Percentiles rank a stretch among this genome's conserved stretches.
Evolutionary conservation across 1,140 invertebrate species (phyloP).

Genomic region (Octopus sinensis): DNA sequence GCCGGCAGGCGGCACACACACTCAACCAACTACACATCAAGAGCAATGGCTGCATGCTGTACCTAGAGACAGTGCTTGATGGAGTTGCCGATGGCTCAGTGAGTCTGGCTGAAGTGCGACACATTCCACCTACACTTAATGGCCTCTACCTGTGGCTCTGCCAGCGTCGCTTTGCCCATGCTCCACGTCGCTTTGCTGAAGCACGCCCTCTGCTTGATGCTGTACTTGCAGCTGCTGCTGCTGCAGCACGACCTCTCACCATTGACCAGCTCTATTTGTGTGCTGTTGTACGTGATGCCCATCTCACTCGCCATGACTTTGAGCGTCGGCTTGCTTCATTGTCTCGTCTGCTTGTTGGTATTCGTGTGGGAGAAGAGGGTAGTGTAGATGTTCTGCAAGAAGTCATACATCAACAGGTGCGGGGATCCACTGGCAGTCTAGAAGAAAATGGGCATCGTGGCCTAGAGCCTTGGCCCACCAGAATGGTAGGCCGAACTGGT

Average conservation of each 20-base stretch:
- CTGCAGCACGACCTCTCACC: conserved; percentile 78
- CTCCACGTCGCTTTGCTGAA: conserved; percentile 66
- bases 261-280: conserved; percentile 76
- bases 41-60: conserved; percentile 92
- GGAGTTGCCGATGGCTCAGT: conserved; percentile 91
- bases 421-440: too few relatives aligned
- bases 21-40: conserved; percentile 94
- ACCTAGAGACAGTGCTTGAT: conserved; percentile 80
- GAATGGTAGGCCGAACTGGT: too few relatives aligned
- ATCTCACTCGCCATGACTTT: conserved; percentile 80
- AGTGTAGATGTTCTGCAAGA: too few relatives aligned
- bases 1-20: conserved; percentile 84
- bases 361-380: too few relatives aligned
- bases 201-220: conserved; percentile 81
- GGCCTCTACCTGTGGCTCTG: conserved; percentile 93
- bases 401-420: too few relatives aligned
- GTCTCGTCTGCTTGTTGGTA: background rate
- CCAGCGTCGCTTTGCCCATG: conserved; percentile 76
- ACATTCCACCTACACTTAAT: conserved; percentile 92
- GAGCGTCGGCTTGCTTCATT: conserved; percentile 76
- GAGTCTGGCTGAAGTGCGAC: conserved; percentile 75
- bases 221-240: conserved; percentile 81
- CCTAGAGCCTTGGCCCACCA: too few relatives aligned
- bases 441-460: too few relatives aligned
- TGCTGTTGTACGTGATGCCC: conserved; percentile 73